These are phyloP conservation scores for Melangyna quadrimaculata DNA, from an alignment of 2,888 invertebrate species.

Conservation along the genomic window DNA sequence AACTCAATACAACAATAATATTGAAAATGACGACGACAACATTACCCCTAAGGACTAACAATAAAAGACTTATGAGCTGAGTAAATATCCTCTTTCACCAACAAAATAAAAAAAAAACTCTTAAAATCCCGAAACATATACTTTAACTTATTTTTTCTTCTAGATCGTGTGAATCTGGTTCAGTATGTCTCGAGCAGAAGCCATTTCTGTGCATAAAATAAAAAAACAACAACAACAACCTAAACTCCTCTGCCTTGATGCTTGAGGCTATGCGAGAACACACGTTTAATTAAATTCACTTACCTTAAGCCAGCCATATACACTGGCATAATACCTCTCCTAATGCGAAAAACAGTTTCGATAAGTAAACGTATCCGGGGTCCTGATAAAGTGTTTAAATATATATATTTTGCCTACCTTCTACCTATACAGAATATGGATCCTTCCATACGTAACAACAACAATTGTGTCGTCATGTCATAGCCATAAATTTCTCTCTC, in stretches of 20 bases:
- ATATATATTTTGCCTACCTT: constrained; percentile 34
- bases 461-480: constrained; percentile 33
- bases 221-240: too few relatives aligned
- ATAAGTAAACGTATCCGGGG: constrained; percentile 69
- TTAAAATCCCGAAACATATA: neutral
- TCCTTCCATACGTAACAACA: constrained; percentile 5
- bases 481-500: constrained; percentile 27
- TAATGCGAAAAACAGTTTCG: constrained; percentile 71
- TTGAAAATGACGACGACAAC: constrained; percentile 25
- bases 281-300: constrained; percentile 70
- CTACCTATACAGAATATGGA: constrained; percentile 51
- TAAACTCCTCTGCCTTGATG: neutral
- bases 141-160: neutral
- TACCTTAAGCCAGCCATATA: constrained; percentile 57
- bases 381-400: constrained; percentile 69
- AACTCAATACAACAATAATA: constrained; percentile 46
- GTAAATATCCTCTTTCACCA: constrained; percentile 33
- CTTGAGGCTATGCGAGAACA: constrained; percentile 52
- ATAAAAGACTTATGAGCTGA: constrained; percentile 57
- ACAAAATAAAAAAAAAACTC: neutral
- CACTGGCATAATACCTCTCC: constrained; percentile 46
- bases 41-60: constrained; percentile 34
- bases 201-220: too few relatives aligned
- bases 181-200: constrained; percentile 32
- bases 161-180: neutral